Evolutionary conservation across 2,797 vertebrate genomes (phyloP), one percentile per base, ranked within the genome.

Genomic region (Brachymystax lenok): DNA sequence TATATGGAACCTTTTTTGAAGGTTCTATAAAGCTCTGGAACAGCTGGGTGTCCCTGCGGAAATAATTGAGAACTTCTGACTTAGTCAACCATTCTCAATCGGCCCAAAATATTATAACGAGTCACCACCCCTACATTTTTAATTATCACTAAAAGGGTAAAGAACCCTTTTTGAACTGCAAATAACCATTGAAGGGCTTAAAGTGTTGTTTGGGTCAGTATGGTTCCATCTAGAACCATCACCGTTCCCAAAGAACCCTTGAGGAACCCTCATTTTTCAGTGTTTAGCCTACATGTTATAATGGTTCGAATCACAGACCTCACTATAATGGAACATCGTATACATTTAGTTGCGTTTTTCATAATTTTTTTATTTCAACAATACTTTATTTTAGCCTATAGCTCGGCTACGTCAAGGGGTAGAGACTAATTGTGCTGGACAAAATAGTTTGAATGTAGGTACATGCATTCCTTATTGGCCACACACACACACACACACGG

Each of bases 401-500:
- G 21, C 13, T 68, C 10, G 5, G 27, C 27, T 30, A 10, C 64
- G 2, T 13, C 3, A 28, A 27, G 28, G 61, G 8, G 40, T 40
- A 40, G 8, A 40, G 40, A 40, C 40, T 10, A 63, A 63, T 66
- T 67, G 64, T 30, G 21, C 64, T 67, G 24, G 63, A 28, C 63
- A 12, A 27, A 66, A 27, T 27, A 28, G 63, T 27, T 27, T 27
- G 54, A 19, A 17, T 59, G 3, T 66, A 28, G 16, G 64, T 28
- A 4, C 14, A 30, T 33, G 13, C 28, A 67, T 67, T 14, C 28
- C 24, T 64, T 40, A 40, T 40, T 40, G 8, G n/a, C 19, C 56
- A 17, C 61, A 66, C 61, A 40, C 52, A 73, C 54, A 73, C 56
- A 59, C 59, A 74, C 13, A 14, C 61, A 6, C 21, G 77, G 28